A percentile compares a stretch with the other conserved stretches of the same genome.
Conservation (phyloP, 2,888 invertebrate species). For the Reticulitermes lucifugus region DNA sequence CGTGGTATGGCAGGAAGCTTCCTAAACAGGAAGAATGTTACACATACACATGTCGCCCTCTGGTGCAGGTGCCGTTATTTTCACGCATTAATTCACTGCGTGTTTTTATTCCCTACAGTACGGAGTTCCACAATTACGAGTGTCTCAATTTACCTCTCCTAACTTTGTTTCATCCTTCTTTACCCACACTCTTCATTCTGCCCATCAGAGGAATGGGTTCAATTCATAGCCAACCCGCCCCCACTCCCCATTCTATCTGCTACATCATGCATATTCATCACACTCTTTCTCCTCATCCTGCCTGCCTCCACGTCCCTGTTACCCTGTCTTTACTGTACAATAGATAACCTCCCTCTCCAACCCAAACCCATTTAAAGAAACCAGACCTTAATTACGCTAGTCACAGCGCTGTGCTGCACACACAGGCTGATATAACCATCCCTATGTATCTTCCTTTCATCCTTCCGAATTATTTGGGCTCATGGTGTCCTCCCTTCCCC, state of each 20-base stretch:
- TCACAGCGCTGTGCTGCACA: not conserved
- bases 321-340: conserved; percentile 33
- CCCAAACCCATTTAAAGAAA: conserved; percentile 17
- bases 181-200: not conserved
- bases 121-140: not conserved
- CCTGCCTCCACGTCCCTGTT: not conserved
- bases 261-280: conserved; percentile 35
- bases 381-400: conserved; percentile 29
- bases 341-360: conserved; percentile 7
- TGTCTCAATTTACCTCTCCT: not conserved
- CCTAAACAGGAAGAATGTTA: too few relatives aligned
- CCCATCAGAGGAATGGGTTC: conserved; percentile 10
- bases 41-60: not conserved
- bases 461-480: not conserved
- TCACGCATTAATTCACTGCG: not conserved
- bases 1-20: too few relatives aligned
- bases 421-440: not conserved
- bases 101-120: not conserved
- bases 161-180: not conserved
- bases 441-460: conserved; percentile 9
- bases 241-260: conserved; percentile 6
- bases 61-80: not conserved
- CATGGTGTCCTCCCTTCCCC: too few relatives aligned
- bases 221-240: not conserved
- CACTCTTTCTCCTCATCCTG: not conserved